Evolutionary conservation across 2,113 vertebrate genomes (phyloP), one percentile per base, ranked within the genome.

Genomic region (Dromaius novaehollandiae): DNA sequence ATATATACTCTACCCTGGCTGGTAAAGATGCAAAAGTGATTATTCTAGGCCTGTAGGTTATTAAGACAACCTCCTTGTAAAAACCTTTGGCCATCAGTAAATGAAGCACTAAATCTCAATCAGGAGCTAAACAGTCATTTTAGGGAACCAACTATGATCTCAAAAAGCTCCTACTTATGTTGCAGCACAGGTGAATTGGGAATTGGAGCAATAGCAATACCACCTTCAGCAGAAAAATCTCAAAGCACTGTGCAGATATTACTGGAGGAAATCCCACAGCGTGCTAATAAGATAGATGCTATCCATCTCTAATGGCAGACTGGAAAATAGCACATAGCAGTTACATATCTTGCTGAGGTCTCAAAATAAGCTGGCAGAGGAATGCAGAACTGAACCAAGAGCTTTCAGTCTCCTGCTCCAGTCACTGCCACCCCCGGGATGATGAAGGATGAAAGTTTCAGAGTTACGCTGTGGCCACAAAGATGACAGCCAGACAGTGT

Each of bases 121-220:
- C 68, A 80, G 38, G 63, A 89, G 32, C 86, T 63, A 63, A 90
- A 91, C 4, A 91, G 38, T n/a, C 28, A 34, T 80, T 88, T 89
- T 42, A 64, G 44, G 36, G 61, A 89, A 89, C 20, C 36, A 87
- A 87, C 13, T 69, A 40, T 44, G 75, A 95, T 78, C 79, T 94
- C 78, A 87, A n/a, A 94, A 93, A 83, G 50, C 70, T 89, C 75
- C 64, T 66, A 42, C 66, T 93, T 84, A 16, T 56, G 91, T 89
- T 38, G 25, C 40, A 89, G 71, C 46, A 93, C 40, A 53, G 50
- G 44, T 51, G 79, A 91, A 83, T 2, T 78, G 66, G 66, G 81
- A 92, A 89, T 56, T 90, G 38, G 79, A 89, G 74, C 89, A 81
- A 75, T 7, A 89, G 40, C 15, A 69, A 63, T 24, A 82, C 60